Percentiles rank a stretch among this genome's conserved stretches.
These are phyloP conservation scores for Oreohelix idahoensis DNA, from an alignment of 1,140 invertebrate species.

Conservation along the genomic window DNA sequence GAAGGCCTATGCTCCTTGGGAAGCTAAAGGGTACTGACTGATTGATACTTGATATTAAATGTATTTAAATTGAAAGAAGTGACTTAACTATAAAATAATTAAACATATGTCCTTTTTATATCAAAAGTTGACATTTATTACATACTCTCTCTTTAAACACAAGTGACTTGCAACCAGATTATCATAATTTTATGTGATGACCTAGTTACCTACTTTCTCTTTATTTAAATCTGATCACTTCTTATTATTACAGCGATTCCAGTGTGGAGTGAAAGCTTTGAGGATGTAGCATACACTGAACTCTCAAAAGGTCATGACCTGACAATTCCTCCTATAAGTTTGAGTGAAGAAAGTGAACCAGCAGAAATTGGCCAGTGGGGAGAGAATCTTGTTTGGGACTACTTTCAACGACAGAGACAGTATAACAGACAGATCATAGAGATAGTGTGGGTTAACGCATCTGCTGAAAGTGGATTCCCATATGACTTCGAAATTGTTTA, in stretches of 20 bases:
- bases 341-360: slow-evolving; percentile 22
- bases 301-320: slow-evolving; percentile 47
- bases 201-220: no score
- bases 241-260: slow-evolving; percentile 54
- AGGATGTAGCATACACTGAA: slow-evolving; percentile 60
- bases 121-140: no score
- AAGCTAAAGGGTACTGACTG: no score
- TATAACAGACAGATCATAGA: slow-evolving; percentile 45
- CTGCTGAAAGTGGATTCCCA: slow-evolving; percentile 55
- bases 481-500: slow-evolving; percentile 65
- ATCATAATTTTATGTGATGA: no score
- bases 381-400: slow-evolving; percentile 62
- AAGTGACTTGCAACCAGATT: no score
- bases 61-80: no score
- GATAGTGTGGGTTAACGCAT: slow-evolving; percentile 59
- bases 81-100: no score
- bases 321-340: slow-evolving; percentile 25
- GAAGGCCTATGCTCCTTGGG: no score
- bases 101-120: no score
- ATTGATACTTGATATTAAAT: no score
- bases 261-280: slow-evolving; percentile 51
- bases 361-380: slow-evolving; percentile 62
- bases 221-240: background rate
- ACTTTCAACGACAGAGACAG: slow-evolving; percentile 55
- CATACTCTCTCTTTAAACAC: no score